Evolutionary conservation across 2,888 invertebrate genomes (phyloP), one percentile per base, ranked within the genome.

Genomic region (Aquatica leii): DNA sequence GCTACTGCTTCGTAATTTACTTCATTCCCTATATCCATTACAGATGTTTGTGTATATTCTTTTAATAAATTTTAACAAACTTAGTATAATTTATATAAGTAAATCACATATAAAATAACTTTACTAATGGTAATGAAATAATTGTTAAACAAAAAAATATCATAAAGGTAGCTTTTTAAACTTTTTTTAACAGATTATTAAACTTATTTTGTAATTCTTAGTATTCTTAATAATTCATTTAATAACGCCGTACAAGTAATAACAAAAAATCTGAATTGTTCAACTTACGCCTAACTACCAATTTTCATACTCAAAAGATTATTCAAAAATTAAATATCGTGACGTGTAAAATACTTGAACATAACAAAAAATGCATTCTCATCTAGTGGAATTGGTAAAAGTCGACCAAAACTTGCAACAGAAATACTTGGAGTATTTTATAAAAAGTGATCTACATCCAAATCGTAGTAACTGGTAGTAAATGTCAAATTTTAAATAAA

Each of bases 381-480:
- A 62, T 62, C 52, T 18, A 37, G 17, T 37, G 53, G 43, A 62
- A 62, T 62, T 62, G 53, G 62, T 52, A 62, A 40, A 51, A 57
- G 48, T 50, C 48, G n/a, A n/a, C n/a, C n/a, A n/a, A 52, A 52
- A 57, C 52, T 43, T 62, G 40, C 51, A 51, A 52, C 51, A 46
- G 31, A 52, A 57, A 37, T 15, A 43, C 6, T 12, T 9, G 41
- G 14, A 8, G 18, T 5, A 17, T 18, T 18, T 46, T 18, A 46
- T 18, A 18, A 46, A 20, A 46, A 18, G 17, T 18, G 15, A 18
- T 43, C 14, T 17, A 17, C 17, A 17, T 43, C 14, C 14, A 43
- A 20, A 46, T 46, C 24, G 6, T 24, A 24, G 2, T 24, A 24
- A 24, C 2, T 4, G 6, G 6, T 24, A 24, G 4, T 14, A 15